Percentiles rank a stretch among this genome's conserved stretches.
These are phyloP conservation scores for Prunella fulvescens DNA, from an alignment of 2,113 vertebrate species.

Conservation along the genomic window DNA sequence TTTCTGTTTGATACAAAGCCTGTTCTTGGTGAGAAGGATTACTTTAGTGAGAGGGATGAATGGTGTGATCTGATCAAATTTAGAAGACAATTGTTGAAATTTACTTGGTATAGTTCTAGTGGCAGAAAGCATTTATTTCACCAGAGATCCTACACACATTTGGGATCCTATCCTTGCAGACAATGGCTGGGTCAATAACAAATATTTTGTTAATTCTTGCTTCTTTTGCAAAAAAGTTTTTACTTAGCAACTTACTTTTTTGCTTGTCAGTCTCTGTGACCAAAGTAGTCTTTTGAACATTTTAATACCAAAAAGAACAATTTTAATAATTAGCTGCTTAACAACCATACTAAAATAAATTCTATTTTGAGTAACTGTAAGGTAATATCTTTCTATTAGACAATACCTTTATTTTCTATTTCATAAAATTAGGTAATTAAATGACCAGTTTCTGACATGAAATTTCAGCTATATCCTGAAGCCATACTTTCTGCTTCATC, in stretches of 20 bases:
- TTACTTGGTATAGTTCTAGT: background rate
- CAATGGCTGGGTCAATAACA: background rate
- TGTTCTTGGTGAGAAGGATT: background rate
- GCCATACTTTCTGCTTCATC: background rate
- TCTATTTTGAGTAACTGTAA: background rate
- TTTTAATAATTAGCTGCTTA: background rate
- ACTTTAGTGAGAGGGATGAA: background rate
- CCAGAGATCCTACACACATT: background rate
- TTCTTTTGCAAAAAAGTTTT: background rate
- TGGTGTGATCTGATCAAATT: background rate
- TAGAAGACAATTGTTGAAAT: background rate
- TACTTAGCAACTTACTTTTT: background rate
- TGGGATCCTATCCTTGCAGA: background rate
- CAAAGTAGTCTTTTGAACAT: background rate
- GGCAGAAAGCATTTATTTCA: background rate
- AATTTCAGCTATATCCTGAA: background rate
- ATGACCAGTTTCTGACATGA: background rate
- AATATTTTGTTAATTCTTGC: background rate
- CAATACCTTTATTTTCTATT: background rate
- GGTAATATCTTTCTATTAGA: background rate
- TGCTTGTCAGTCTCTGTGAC: background rate
- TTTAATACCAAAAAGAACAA: background rate
- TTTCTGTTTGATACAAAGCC: background rate
- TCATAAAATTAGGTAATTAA: background rate
- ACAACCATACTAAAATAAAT: background rate